These are phyloP conservation scores for Trachelus stipa DNA, from an alignment of 2,888 invertebrate species.

Conservation along the genomic window DNA sequence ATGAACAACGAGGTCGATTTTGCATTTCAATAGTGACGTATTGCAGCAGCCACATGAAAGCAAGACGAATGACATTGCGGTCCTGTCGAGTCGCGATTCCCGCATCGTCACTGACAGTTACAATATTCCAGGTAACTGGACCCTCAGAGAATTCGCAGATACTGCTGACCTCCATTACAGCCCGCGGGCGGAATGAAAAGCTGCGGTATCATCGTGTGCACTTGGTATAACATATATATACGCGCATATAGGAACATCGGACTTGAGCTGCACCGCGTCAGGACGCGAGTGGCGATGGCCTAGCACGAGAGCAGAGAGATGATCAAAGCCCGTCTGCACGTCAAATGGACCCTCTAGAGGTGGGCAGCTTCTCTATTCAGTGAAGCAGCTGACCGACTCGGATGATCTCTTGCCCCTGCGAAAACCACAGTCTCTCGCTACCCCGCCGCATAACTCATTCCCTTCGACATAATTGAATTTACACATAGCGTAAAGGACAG, in stretches of 20 bases:
- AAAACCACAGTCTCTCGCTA: slow-evolving; percentile 26
- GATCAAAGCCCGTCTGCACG: slow-evolving; percentile 54
- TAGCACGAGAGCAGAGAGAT: slow-evolving; percentile 28
- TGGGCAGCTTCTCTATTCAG: slow-evolving; percentile 30
- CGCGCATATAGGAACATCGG: not conserved
- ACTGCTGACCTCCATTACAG: slow-evolving; percentile 40
- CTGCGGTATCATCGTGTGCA: not conserved
- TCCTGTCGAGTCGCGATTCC: slow-evolving; percentile 19
- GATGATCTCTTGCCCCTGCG: slow-evolving; percentile 28
- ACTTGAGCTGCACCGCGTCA: slow-evolving; percentile 10
- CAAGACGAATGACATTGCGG: slow-evolving; percentile 49
- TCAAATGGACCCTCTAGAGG: slow-evolving; percentile 39
- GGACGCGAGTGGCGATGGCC: slow-evolving; percentile 15
- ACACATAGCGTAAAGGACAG: not conserved
- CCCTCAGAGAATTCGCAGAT: slow-evolving; percentile 46
- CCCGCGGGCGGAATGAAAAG: slow-evolving; percentile 26
- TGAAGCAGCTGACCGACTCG: slow-evolving; percentile 41
- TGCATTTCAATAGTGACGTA: not conserved
- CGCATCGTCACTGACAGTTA: slow-evolving; percentile 40
- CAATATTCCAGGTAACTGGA: slow-evolving; percentile 44
- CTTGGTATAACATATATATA: not conserved
- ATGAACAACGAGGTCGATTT: not conserved
- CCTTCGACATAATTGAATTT: slow-evolving; percentile 6
- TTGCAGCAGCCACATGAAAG: slow-evolving; percentile 35
- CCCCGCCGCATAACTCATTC: not conserved